Conservation (phyloP, 2,113 vertebrate genomes). For the Cyprinodon brontotheroides region DNA sequence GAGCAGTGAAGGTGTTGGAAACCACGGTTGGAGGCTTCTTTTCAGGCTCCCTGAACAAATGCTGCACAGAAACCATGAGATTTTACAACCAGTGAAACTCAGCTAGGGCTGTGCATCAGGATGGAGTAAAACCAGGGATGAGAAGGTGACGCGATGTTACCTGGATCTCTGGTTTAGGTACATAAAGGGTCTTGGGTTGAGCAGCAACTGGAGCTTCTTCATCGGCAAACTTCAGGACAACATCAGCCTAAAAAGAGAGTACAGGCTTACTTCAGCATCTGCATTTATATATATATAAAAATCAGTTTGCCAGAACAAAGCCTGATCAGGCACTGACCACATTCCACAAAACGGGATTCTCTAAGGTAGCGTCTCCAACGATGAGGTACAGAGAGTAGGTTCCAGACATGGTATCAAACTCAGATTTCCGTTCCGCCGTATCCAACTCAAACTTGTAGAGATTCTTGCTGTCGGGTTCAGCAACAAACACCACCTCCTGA, state of each 20-base stretch:
- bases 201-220: conserved; percentile 89
- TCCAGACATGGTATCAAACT: conserved; percentile 96
- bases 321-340: conserved; percentile 82
- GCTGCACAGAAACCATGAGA: conserved; percentile 77
- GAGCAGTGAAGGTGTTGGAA: conserved; percentile 93
- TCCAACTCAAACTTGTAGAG: conserved; percentile 98
- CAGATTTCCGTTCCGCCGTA: conserved; percentile 89
- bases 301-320: background rate
- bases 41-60: conserved; percentile 96
- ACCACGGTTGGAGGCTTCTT: conserved; percentile 95
- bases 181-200: conserved; percentile 92
- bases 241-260: conserved; percentile 85
- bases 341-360: conserved; percentile 97
- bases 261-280: background rate
- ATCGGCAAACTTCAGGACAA: conserved; percentile 93
- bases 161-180: conserved; percentile 96
- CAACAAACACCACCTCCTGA: conserved; percentile 98
- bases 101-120: background rate
- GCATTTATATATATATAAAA: background rate
- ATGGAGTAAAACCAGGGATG: background rate
- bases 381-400: conserved; percentile 94
- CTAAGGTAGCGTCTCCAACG: conserved; percentile 95
- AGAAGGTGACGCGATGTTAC: conserved; percentile 60
- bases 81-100: background rate
- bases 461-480: conserved; percentile 94